Conservation (phyloP, 2,797 vertebrate species). For the Parambassis ranga region DNA sequence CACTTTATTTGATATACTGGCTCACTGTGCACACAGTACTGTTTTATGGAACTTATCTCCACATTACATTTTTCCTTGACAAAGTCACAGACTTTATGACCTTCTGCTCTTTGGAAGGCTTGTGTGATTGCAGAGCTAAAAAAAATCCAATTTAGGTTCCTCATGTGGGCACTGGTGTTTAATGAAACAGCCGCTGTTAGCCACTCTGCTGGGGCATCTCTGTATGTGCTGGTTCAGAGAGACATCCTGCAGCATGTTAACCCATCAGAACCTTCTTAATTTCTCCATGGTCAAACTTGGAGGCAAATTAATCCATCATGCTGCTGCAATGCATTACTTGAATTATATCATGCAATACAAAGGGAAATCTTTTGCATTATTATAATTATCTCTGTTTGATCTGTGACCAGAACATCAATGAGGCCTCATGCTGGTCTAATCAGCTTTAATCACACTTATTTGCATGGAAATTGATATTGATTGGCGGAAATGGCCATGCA, state of each 20-base stretch:
- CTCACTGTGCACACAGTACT: neutral
- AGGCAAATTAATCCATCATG: neutral
- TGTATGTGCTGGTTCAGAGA: slow-evolving; percentile 7
- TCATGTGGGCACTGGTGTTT: neutral
- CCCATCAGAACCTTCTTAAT: slow-evolving; percentile 10
- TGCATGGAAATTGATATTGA: slow-evolving; percentile 70
- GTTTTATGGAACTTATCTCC: slow-evolving; percentile 25
- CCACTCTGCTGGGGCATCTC: neutral
- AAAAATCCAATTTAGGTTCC: slow-evolving; percentile 35
- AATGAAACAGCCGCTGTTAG: slow-evolving; percentile 26
- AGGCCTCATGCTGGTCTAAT: slow-evolving; percentile 54
- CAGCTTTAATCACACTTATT: slow-evolving; percentile 66
- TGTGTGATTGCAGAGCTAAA: slow-evolving; percentile 22
- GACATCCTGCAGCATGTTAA: neutral
- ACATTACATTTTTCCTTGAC: slow-evolving; percentile 20
- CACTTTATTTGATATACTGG: slow-evolving; percentile 21
- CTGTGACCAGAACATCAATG: slow-evolving; percentile 36
- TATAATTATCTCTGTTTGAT: slow-evolving; percentile 57
- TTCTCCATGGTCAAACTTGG: slow-evolving; percentile 12
- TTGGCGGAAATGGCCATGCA: slow-evolving; percentile 22
- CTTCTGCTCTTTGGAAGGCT: slow-evolving; percentile 31
- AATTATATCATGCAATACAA: slow-evolving; percentile 12
- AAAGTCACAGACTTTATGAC: slow-evolving; percentile 40
- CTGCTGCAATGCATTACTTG: neutral
- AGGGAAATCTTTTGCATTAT: slow-evolving; percentile 36